Evolutionary conservation across 2,113 vertebrate genomes (phyloP).

Genomic region (Nycticebus coucang): DNA sequence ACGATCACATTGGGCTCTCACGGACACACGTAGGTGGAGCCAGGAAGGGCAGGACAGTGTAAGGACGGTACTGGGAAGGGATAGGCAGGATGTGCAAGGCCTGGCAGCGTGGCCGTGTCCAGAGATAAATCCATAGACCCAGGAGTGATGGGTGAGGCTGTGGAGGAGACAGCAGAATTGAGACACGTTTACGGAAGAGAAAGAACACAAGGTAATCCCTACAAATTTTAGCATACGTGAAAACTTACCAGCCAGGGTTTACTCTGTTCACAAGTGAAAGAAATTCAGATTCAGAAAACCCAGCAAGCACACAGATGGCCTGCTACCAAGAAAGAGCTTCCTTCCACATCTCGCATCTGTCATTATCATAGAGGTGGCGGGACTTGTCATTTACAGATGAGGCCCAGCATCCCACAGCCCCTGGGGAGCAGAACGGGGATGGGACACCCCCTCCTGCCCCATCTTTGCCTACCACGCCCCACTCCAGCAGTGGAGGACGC

Average conservation of each 20-base stretch:
- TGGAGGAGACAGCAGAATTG: fast-evolving
- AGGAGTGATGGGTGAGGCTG: fast-evolving
- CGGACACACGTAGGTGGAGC: fast-evolving
- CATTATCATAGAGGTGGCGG: fast-evolving
- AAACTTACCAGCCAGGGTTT: neutral
- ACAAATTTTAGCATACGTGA: fast-evolving
- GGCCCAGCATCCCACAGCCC: neutral
- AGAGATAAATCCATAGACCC: neutral
- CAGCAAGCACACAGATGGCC: fast-evolving
- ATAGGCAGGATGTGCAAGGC: fast-evolving
- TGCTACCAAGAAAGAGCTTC: fast-evolving
- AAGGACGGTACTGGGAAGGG: fast-evolving
- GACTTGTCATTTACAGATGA: fast-evolving
- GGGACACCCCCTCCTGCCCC: neutral
- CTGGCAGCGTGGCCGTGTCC: fast-evolving
- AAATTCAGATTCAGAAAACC: neutral
- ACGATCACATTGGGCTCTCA: neutral
- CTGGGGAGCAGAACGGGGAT: fast-evolving
- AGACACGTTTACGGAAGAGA: fast-evolving
- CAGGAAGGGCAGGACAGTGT: neutral
- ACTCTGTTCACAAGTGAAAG: too few relatives aligned
- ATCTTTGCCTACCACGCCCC: neutral
- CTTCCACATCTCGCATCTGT: fast-evolving
- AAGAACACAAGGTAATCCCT: too few relatives aligned
- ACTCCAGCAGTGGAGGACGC: too few relatives aligned